Conservation (phyloP, 2,113 vertebrate genomes). For the Anas platyrhynchos region DNA sequence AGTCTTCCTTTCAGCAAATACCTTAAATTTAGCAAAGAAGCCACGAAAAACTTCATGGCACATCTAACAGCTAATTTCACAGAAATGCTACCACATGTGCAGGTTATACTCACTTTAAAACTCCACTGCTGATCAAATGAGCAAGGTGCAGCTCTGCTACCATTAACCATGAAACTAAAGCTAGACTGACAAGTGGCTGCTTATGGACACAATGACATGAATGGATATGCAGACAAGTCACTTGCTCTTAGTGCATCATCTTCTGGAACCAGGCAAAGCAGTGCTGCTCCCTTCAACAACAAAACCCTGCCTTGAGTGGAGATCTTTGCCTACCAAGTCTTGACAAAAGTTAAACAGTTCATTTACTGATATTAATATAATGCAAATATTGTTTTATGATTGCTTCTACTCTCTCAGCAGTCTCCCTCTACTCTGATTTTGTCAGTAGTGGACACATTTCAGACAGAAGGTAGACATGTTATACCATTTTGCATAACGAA, state of each 20-base stretch:
- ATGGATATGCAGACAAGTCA: not conserved
- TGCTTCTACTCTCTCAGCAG: not conserved
- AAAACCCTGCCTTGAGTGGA: not conserved
- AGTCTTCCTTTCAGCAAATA: not conserved
- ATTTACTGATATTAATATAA: not conserved
- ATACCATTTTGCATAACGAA: not conserved
- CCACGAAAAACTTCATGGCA: not conserved
- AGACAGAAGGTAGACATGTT: not conserved
- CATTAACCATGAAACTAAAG: not conserved
- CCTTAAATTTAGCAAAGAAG: not conserved
- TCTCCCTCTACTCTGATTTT: not conserved
- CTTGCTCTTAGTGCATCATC: not conserved
- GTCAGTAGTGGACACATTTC: not conserved
- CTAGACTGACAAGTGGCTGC: not conserved
- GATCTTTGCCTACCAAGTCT: not conserved
- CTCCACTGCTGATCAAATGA: not conserved
- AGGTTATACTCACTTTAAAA: not conserved
- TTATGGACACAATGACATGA: not conserved
- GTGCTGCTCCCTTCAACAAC: rapidly evolving
- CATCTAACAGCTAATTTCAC: not conserved
- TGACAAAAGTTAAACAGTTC: not conserved
- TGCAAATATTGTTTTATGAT: not conserved
- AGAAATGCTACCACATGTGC: not conserved
- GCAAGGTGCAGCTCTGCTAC: not conserved
- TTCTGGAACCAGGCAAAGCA: not conserved